Percentiles rank a stretch among this genome's conserved stretches.
Evolutionary conservation across 1,140 invertebrate genomes (phyloP).

Genomic region (Matsumurasca onukii): DNA sequence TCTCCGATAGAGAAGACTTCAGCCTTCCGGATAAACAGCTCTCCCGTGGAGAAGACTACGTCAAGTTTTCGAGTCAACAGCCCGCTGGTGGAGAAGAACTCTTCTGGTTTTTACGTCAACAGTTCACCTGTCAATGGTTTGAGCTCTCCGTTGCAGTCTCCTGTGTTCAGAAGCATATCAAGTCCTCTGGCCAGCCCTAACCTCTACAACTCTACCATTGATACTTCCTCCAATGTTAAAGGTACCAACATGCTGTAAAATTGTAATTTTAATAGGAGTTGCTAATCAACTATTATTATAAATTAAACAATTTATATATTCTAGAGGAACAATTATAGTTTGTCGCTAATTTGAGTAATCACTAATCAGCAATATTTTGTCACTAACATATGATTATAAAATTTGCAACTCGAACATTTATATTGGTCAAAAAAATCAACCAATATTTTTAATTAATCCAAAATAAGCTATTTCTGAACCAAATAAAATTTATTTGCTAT

Average conservation of each 20-base stretch:
- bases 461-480: too few relatives aligned
- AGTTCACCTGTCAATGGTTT: constrained; percentile 12
- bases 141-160: constrained; percentile 34
- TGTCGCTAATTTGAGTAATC: too few relatives aligned
- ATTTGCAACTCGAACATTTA: too few relatives aligned
- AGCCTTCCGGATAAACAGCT: constrained; percentile 7
- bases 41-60: constrained; percentile 10
- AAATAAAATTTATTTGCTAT: too few relatives aligned
- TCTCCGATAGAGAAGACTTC: constrained; percentile 10
- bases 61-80: constrained; percentile 2
- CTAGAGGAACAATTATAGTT: too few relatives aligned
- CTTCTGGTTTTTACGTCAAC: constrained; percentile 27
- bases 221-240: constrained; percentile 67
- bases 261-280: constrained; percentile 30
- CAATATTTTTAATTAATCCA: too few relatives aligned
- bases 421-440: too few relatives aligned
- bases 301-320: too few relatives aligned
- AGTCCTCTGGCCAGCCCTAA: constrained; percentile 37
- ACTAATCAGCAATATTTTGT: too few relatives aligned
- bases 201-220: constrained; percentile 50
- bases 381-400: too few relatives aligned
- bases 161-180: constrained; percentile 32
- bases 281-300: too few relatives aligned
- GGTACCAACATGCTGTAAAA: constrained; percentile 39
- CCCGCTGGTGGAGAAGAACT: constrained; percentile 4